phyloP scores from a whole-genome alignment of 2,113 vertebrate genomes.

The Heterochromis multidens region DNA sequence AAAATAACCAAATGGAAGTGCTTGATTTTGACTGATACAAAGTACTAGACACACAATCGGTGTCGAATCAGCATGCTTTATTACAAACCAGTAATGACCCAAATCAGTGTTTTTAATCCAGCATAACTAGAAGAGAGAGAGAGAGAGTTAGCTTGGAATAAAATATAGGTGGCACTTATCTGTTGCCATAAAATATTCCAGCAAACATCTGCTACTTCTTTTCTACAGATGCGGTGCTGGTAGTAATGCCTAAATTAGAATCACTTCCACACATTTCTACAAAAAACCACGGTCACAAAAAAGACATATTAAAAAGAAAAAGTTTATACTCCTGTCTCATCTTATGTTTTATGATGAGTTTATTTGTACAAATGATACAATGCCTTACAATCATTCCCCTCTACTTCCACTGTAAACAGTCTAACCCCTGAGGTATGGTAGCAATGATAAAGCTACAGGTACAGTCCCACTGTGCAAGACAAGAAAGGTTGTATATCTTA shows the following conservation, averaged over 20 bases:
- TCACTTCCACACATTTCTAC: neutral
- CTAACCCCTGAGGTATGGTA: neutral
- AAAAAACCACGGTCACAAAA: neutral
- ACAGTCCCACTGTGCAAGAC: neutral
- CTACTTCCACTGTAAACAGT: neutral
- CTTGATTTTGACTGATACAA: neutral
- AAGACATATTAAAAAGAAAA: neutral
- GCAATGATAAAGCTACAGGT: neutral
- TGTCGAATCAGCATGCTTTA: neutral
- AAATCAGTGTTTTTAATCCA: neutral
- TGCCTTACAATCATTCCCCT: neutral
- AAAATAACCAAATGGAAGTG: neutral
- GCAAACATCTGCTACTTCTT: neutral
- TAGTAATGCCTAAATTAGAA: neutral
- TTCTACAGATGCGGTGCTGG: neutral
- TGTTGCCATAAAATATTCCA: neutral
- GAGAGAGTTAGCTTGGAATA: neutral
- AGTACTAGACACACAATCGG: neutral
- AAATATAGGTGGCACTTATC: neutral
- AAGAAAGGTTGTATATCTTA: neutral
- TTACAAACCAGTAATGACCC: neutral
- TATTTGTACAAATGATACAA: neutral
- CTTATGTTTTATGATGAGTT: neutral
- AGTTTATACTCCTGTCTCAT: no score
- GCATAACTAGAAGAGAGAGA: neutral